Evolutionary conservation across 2,888 invertebrate species (phyloP).

Genomic region (Cerceris ruficornis): DNA sequence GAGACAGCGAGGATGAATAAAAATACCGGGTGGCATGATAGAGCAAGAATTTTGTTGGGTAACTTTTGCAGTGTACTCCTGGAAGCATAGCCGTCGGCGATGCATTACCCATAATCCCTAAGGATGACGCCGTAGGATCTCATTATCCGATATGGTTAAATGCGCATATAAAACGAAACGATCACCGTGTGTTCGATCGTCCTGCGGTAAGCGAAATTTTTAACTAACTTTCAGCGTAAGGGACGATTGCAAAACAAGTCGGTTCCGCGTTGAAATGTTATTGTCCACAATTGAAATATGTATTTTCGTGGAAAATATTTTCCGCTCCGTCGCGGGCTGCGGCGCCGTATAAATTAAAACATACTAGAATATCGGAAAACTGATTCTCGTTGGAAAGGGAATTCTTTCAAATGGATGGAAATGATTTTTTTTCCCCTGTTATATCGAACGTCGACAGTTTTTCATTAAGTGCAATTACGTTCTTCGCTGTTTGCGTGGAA

Average conservation of each 20-base stretch:
- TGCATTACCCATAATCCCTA: slow-evolving; percentile 57
- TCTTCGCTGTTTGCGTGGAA: slow-evolving; percentile 17
- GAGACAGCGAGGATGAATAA: slow-evolving; percentile 16
- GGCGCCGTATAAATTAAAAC: slow-evolving; percentile 2
- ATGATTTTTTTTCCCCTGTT: background rate
- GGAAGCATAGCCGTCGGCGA: slow-evolving; percentile 30
- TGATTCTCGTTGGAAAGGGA: slow-evolving; percentile 8
- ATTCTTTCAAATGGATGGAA: background rate
- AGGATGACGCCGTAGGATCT: slow-evolving; percentile 50
- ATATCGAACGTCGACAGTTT: too few relatives aligned
- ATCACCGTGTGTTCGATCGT: slow-evolving; percentile 29
- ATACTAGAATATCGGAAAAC: slow-evolving; percentile 15
- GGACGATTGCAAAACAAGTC: background rate
- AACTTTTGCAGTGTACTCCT: slow-evolving; percentile 30
- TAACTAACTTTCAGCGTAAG: slow-evolving; percentile 11
- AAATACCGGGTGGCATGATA: slow-evolving; percentile 36
- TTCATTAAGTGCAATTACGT: slow-evolving; percentile 1
- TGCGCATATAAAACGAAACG: slow-evolving; percentile 34
- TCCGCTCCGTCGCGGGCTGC: background rate
- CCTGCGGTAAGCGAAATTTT: slow-evolving; percentile 2
- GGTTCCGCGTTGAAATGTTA: slow-evolving; percentile 6
- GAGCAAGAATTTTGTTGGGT: slow-evolving; percentile 35
- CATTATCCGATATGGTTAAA: slow-evolving; percentile 57
- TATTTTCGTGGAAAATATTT: slow-evolving; percentile 23
- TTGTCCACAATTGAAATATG: slow-evolving; percentile 3